These are phyloP conservation scores for Pachyramphus minor DNA, from an alignment of 2,113 vertebrate genomes.

Conservation along the genomic window DNA sequence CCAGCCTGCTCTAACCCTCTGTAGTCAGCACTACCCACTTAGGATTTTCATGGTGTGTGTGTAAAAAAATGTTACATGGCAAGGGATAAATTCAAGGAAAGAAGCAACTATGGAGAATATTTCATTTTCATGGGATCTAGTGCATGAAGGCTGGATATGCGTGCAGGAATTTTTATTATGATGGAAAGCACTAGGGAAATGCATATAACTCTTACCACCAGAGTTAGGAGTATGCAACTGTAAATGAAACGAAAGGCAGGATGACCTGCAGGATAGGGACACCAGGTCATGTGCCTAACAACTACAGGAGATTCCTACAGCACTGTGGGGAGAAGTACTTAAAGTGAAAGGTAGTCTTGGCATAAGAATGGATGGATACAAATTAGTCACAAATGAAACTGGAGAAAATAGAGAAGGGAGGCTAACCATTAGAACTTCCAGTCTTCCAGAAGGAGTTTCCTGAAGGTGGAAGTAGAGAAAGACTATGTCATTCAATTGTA, in stretches of 20 bases:
- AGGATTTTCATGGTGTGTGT: neutral
- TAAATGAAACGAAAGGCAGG: neutral
- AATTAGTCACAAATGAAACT: neutral
- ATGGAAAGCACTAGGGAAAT: neutral
- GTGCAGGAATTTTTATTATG: neutral
- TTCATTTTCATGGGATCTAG: neutral
- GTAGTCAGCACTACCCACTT: neutral
- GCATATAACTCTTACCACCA: neutral
- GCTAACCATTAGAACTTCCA: neutral
- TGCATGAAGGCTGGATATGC: neutral
- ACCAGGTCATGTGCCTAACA: neutral
- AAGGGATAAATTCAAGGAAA: neutral
- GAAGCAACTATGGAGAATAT: neutral
- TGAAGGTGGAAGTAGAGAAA: neutral
- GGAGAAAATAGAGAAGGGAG: neutral
- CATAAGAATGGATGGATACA: neutral
- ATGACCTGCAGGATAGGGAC: neutral
- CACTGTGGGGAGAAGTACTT: neutral
- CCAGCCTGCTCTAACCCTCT: neutral
- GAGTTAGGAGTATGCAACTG: neutral
- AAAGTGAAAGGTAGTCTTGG: neutral
- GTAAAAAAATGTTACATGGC: neutral
- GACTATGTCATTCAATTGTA: neutral
- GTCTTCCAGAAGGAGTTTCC: neutral
- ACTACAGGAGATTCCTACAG: neutral